phyloP scores from a whole-genome alignment of 35 echinoderm and acorn worm genomes.

The Lytechinus variegatus region DNA sequence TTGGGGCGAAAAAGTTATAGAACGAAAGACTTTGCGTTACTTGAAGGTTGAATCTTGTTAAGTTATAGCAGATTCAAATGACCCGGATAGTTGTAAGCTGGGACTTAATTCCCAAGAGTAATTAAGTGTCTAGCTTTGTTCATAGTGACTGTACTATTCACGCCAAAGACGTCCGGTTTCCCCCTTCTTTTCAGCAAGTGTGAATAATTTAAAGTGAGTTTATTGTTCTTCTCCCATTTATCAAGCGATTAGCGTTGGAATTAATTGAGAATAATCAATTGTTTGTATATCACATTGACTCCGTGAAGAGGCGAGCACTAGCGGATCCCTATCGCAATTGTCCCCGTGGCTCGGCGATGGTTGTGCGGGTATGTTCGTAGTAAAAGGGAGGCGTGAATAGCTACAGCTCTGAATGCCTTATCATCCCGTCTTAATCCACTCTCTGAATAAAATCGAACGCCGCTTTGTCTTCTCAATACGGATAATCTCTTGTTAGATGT shows the following conservation, averaged over 20 bases:
- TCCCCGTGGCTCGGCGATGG: background rate
- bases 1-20: background rate
- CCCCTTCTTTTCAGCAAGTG: background rate
- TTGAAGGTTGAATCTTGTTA: background rate
- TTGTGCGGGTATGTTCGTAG: background rate
- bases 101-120: background rate
- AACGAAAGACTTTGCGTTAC: slow-evolving; percentile 1
- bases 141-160: background rate
- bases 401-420: background rate
- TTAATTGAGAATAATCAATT: background rate
- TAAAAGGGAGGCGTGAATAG: background rate
- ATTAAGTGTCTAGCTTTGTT: background rate
- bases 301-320: background rate
- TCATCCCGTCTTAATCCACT: background rate
- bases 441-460: background rate
- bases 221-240: background rate
- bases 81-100: background rate
- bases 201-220: background rate
- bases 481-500: slow-evolving; percentile 57
- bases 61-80: background rate
- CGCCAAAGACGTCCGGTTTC: background rate
- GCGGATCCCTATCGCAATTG: background rate
- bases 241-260: background rate
- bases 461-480: slow-evolving; percentile 22
- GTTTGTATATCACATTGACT: background rate